Base-by-base conservation (phyloP, 2,888 invertebrate genomes). In the Diplolepis rosae region DNA sequence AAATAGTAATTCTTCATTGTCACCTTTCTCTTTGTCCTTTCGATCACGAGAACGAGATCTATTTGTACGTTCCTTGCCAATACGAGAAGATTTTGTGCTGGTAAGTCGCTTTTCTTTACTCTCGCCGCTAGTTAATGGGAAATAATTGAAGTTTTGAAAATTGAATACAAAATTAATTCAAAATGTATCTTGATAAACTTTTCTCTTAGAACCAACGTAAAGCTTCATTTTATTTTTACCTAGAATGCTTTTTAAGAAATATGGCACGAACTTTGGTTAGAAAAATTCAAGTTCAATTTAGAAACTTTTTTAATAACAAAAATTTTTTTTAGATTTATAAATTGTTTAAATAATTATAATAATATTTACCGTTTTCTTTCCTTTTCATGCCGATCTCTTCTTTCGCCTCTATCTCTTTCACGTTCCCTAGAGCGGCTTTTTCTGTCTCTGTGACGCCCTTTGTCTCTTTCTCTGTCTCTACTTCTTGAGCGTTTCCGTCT, bases 351-450 rank as follows among this genome's bases (percentile, higher is more conserved):
- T 7, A 48, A 48, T 15, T 13, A 48, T 48, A 18, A 11, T 51
- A n/a, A 52, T 27, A 52, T 27, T 52, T 87, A 90, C 91, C 91
- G 89, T 85, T 91, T 91, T 66, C 90, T 88, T 11, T 91, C 91
- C 71, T 91, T 89, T 52, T 91, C 91, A 0, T 91, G 89, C 9
- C 87, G 76, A 24, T 86, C 86, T 52, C 84, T 82, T 54, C 87
- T 80, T 30, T 87, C 87, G 39, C 79, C 90, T 89, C 91, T 89
- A 69, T 92, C 92, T 0, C 92, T 90, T 13, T 93, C 92, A 45
- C 93, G 85, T 39, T 93, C 93, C 73, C 93, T 90, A 54, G 93
- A 93, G 78, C 93, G 91, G 81, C 93, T 93, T 71, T 93, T 91
- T 81, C 93, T 77, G 52, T 88, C 88, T 13, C 88, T 92, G 80